Evolutionary conservation across 2,888 invertebrate species (phyloP), one percentile per base, ranked within the genome.

Genomic region (Anagyrus pseudococci): DNA sequence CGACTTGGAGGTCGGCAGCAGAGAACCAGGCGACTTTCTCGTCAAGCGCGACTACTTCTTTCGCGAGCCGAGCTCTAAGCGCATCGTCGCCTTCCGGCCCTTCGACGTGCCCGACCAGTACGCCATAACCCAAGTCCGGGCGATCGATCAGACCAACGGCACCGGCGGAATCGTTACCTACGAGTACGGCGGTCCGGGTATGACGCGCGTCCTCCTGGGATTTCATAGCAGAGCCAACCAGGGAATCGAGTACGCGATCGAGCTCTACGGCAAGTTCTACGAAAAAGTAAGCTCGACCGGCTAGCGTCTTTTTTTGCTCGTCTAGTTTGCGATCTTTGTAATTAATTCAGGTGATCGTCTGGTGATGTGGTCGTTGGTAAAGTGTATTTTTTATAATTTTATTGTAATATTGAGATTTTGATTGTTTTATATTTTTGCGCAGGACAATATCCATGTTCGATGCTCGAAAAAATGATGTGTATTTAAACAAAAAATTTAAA

Each of bases 51-150:
- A 23, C 1, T 6, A 17, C 13, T 48, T 57, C 19, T 7, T 19
- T 15, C 6, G 37, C 13, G 19, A 48, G 20, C 40, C 57, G 19
- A 41, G 23, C 33, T 15, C 29, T 10, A 57, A 57, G 19, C 23
- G 49, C 2, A 47, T 6, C 2, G 41, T 57, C n/a, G 48, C 25
- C 13, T 57, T 48, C 19, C 22, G 57, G 15, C 57, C 57, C 8
- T 57, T 57, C 22, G 57, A 57, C 26, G 57, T 57, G 3, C 41
- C 57, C 25, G 26, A 49, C 15, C 48, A 57, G 15, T 57, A 57
- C 20, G 19, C 17, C 17, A 57, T 57, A 10, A 57, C 57, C 2
- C 57, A 57, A 15, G 57, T 57, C 6, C 48, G 40, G 6, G 57
- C 44, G 7, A 15, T 49, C 4, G 57, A 57, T 40, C 49, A 41